Percentiles rank a stretch among this genome's conserved stretches.
These are phyloP conservation scores for Drosophila pullipes DNA, from an alignment of 2,888 invertebrate genomes.

Conservation along the genomic window DNA sequence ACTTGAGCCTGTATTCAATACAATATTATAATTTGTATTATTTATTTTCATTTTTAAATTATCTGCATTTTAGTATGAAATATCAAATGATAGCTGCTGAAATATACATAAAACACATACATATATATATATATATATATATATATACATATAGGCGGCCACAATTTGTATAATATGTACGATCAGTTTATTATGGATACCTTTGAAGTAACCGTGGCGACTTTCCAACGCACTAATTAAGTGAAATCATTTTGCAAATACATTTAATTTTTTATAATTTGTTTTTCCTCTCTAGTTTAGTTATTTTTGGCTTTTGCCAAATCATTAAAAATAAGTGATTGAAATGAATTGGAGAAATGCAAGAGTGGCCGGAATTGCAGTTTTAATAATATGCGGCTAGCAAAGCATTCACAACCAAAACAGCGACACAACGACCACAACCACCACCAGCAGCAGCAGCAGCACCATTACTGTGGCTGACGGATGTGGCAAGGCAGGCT, in stretches of 20 bases:
- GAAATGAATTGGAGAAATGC: constrained; percentile 55
- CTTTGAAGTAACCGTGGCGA: constrained; percentile 2
- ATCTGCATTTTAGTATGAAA: neutral
- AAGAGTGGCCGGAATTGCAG: constrained; percentile 42
- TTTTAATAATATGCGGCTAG: constrained; percentile 30
- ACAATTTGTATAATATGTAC: neutral
- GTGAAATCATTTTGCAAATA: constrained; percentile 45
- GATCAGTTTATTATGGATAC: no score
- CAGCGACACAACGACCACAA: neutral
- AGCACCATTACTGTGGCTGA: constrained; percentile 27
- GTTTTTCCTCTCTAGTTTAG: constrained; percentile 10
- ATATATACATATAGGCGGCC: neutral
- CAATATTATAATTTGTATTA: neutral
- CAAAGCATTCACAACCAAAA: neutral
- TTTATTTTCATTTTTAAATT: neutral
- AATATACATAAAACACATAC: neutral
- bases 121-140: no score
- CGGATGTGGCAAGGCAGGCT: constrained; percentile 48
- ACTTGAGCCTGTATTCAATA: neutral
- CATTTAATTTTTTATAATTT: constrained; percentile 4
- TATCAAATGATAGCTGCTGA: neutral
- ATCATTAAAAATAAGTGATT: constrained; percentile 55
- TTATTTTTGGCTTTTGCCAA: constrained; percentile 37
- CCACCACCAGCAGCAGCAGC: neutral
- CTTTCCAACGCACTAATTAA: constrained; percentile 16